Evolutionary conservation across 2,113 vertebrate species (phyloP).

Genomic region (Spea bombifrons): DNA sequence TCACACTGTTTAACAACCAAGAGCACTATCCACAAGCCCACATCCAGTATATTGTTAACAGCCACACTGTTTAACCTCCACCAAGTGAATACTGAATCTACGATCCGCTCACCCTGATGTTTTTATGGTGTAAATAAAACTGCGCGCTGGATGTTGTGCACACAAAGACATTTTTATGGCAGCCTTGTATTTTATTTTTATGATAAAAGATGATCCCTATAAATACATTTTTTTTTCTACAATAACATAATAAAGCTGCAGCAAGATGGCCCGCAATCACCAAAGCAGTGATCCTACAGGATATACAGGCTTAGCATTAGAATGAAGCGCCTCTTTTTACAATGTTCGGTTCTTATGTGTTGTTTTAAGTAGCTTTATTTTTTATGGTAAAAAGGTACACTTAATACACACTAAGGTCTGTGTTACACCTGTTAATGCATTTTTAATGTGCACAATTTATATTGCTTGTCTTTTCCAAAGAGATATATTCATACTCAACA

Average conservation of each 20-base stretch:
- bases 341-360: slow-evolving; percentile 4
- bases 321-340: slow-evolving; percentile 38
- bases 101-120: slow-evolving; percentile 40
- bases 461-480: too few relatives aligned
- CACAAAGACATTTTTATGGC: slow-evolving; percentile 47
- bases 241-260: slow-evolving; percentile 41
- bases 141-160: slow-evolving; percentile 24
- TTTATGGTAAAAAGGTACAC: neutral
- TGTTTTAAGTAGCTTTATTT: slow-evolving; percentile 22
- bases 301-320: slow-evolving; percentile 14
- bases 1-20: slow-evolving; percentile 41
- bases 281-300: slow-evolving; percentile 12
- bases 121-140: slow-evolving; percentile 45
- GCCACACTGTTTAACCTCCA: slow-evolving; percentile 31
- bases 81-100: slow-evolving; percentile 29
- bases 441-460: too few relatives aligned
- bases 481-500: too few relatives aligned
- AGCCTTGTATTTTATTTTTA: slow-evolving; percentile 45
- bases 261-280: slow-evolving; percentile 29
- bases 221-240: slow-evolving; percentile 42
- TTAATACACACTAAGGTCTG: too few relatives aligned
- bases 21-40: slow-evolving; percentile 35
- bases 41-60: slow-evolving; percentile 23
- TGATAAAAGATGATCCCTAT: slow-evolving; percentile 47
- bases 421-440: too few relatives aligned